These are phyloP conservation scores for Balearica regulorum DNA, from an alignment of 2,797 vertebrate genomes.

Conservation along the genomic window DNA sequence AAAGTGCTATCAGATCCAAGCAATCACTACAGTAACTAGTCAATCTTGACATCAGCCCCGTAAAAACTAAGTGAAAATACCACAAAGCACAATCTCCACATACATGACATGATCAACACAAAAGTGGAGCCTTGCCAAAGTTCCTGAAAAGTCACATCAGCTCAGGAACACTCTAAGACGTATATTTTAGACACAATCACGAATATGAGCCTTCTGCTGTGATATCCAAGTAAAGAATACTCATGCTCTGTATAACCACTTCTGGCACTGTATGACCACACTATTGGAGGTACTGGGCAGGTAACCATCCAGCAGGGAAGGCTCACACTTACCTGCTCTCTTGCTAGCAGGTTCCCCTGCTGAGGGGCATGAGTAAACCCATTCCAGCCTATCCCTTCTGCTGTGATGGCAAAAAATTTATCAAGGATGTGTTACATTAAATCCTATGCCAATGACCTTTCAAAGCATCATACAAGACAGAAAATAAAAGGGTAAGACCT, in stretches of 20 bases:
- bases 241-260: neutral
- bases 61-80: neutral
- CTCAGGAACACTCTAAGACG: neutral
- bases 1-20: neutral
- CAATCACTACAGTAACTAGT: neutral
- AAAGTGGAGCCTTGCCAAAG: neutral
- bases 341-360: neutral
- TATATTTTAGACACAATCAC: neutral
- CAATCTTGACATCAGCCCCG: neutral
- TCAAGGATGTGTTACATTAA: neutral
- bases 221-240: neutral
- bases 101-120: fast-evolving
- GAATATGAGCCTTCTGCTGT: neutral
- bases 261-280: neutral
- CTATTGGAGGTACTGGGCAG: neutral
- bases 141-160: neutral
- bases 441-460: neutral
- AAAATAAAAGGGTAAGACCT: neutral
- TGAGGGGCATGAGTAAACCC: neutral
- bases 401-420: neutral
- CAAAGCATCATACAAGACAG: neutral
- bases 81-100: neutral
- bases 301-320: neutral
- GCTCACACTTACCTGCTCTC: neutral
- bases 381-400: neutral